Conservation (phyloP, 2,797 vertebrate species). For the Chaunax sp. region DNA sequence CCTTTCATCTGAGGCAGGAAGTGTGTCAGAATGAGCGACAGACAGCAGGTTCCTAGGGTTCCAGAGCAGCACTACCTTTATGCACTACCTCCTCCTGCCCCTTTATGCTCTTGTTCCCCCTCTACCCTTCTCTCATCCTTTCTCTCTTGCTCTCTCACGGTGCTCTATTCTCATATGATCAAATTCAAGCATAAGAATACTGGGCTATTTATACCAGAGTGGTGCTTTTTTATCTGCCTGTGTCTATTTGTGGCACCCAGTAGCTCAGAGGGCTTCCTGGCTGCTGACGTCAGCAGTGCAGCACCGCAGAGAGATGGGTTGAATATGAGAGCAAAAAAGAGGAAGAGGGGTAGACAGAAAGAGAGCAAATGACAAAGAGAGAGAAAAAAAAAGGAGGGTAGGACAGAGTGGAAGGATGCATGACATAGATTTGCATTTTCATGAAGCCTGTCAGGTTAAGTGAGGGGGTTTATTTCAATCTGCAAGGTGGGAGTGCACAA, state of each 20-base stretch:
- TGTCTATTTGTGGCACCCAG: constrained; percentile 85
- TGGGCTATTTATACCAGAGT: constrained; percentile 83
- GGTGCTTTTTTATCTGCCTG: constrained; percentile 83
- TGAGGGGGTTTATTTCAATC: constrained; percentile 66
- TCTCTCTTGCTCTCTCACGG: constrained; percentile 30
- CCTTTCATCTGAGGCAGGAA: constrained; percentile 69
- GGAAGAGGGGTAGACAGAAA: constrained; percentile 28
- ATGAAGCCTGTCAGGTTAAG: constrained; percentile 55
- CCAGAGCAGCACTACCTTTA: constrained; percentile 34
- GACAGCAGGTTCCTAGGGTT: constrained; percentile 62
- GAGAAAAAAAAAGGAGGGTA: constrained; percentile 37
- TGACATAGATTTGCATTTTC: constrained; percentile 60
- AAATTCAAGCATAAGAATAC: constrained; percentile 78
- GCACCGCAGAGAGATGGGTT: constrained; percentile 77
- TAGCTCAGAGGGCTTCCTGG: constrained; percentile 87
- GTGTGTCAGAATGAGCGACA: constrained; percentile 75
- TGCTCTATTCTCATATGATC: constrained; percentile 77
- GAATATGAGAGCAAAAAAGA: constrained; percentile 35
- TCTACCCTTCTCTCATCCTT: constrained; percentile 4
- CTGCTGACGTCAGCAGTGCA: constrained; percentile 83
- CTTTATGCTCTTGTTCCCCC: constrained; percentile 15
- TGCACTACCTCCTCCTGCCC: constrained; percentile 46
- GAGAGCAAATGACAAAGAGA: constrained; percentile 44
- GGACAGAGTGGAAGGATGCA: constrained; percentile 25
- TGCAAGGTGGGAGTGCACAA: constrained; percentile 40